These are phyloP conservation scores for Uria lomvia DNA, from an alignment of 2,113 vertebrate species.

Conservation along the genomic window DNA sequence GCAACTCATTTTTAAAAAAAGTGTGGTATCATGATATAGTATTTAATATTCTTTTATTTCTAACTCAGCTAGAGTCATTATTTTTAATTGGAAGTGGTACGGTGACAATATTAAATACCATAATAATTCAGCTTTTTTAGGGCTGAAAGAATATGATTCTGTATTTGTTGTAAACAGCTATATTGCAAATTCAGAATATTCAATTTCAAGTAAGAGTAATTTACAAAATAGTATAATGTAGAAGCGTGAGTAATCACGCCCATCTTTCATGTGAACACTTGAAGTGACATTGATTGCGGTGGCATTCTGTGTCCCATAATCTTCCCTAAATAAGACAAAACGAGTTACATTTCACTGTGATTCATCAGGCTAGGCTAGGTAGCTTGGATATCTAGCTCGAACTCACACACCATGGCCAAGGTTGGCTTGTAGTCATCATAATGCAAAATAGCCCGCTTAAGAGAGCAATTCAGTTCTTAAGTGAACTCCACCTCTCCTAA, in stretches of 20 bases:
- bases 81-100: constrained; percentile 11
- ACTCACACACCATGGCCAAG: not conserved
- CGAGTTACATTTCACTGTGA: not conserved
- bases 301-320: not conserved
- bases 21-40: not conserved
- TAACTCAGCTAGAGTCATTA: not conserved
- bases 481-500: not conserved
- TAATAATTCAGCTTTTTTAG: not conserved
- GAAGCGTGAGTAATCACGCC: not conserved
- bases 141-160: not conserved
- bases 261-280: not conserved
- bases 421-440: not conserved
- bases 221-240: not conserved
- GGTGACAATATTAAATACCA: not conserved
- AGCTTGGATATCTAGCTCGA: not conserved
- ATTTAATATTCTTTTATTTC: not conserved
- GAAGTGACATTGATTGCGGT: constrained; percentile 10
- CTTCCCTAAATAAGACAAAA: not conserved
- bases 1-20: not conserved
- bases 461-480: not conserved
- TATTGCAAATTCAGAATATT: not conserved
- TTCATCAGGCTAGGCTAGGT: not conserved
- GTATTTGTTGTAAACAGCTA: constrained; percentile 3
- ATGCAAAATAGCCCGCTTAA: not conserved
- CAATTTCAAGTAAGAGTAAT: not conserved